Base-by-base conservation (phyloP, 2,113 vertebrate genomes). In the Corythoichthys haematopterus region DNA sequence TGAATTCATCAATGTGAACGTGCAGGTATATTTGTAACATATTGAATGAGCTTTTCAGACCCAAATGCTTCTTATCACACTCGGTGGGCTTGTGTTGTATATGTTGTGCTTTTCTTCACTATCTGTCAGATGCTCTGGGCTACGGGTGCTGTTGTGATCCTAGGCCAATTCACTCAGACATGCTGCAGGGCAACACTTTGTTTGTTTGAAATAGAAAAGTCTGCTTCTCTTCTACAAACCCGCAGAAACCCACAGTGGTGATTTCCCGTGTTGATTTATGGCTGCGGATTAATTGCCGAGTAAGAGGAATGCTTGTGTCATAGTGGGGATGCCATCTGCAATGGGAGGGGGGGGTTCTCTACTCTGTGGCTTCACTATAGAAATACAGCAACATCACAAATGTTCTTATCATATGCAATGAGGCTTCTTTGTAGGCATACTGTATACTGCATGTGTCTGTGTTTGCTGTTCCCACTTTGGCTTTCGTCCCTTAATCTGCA, bases 131-230 rank as follows among this genome's bases (percentile, higher is more conserved):
- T 79, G 63, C 60, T 71, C 20, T 28, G 35, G 64, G 43, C 47
- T 46, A 74, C 68, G 61, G 65, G 75, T 71, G 52, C 71, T 55
- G 50, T 82, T 81, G 84, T 89, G 88, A 85, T 85, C 72, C 65
- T 61, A 37, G 61, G 86, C 85, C 83, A 87, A 78, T 75, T 65
- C 16, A 63, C 74, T 72, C 72, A 76, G 73, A 82, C 76, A 74
- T 67, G 82, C 80, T 81, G 66, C 72, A 72, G 80, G 87, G 84
- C 59, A 84, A 60, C 43, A 16, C 65, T 36, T 33, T 35, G 53
- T 45, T 60, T 64, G 68, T 87, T 83, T 89, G 86, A 90, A 84
- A 89, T 88, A 84, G 77, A 86, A 88, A 89, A 85, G 35, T 81
- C 65, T 2, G 57, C 64, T 52, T 66, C 73, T 66, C 73, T 71